Percentiles rank a stretch among this genome's conserved stretches.
phyloP scores from a whole-genome alignment of 2,888 invertebrate species.

The Trachelus troglodyta region DNA sequence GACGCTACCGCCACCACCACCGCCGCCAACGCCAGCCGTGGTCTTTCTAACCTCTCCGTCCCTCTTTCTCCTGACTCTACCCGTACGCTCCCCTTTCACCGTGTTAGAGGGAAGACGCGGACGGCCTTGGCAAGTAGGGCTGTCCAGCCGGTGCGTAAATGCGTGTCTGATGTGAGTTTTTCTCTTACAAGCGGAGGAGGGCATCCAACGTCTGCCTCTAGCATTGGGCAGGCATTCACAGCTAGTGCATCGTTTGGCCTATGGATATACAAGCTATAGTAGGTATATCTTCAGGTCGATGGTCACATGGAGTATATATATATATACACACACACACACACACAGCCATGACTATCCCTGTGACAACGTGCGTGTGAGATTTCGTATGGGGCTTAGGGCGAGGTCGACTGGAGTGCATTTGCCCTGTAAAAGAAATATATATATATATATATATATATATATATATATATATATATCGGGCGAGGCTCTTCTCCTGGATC shows the following conservation, averaged over 20 bases:
- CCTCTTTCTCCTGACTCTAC: background rate
- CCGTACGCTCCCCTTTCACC: background rate
- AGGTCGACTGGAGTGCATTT: background rate
- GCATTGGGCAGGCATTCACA: background rate
- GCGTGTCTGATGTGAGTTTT: constrained; percentile 6
- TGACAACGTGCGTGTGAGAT: background rate
- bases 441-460: background rate
- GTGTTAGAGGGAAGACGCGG: constrained; percentile 17
- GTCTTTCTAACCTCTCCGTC: background rate
- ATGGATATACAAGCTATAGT: background rate
- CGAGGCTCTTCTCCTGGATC: background rate
- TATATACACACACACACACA: too few relatives aligned
- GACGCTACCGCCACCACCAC: background rate
- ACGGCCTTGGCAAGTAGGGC: constrained; percentile 33
- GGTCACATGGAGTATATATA: background rate
- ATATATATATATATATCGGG: background rate
- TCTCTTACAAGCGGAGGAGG: background rate
- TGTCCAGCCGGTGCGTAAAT: constrained; percentile 23
- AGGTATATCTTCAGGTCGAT: background rate
- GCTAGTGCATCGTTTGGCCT: background rate
- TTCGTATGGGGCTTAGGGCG: background rate
- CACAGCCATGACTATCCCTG: background rate
- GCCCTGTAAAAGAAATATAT: background rate
- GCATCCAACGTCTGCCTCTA: background rate
- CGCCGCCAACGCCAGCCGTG: background rate